These are phyloP conservation scores for Drosophila kambysellisi DNA, from an alignment of 2,888 invertebrate genomes.

Conservation along the genomic window DNA sequence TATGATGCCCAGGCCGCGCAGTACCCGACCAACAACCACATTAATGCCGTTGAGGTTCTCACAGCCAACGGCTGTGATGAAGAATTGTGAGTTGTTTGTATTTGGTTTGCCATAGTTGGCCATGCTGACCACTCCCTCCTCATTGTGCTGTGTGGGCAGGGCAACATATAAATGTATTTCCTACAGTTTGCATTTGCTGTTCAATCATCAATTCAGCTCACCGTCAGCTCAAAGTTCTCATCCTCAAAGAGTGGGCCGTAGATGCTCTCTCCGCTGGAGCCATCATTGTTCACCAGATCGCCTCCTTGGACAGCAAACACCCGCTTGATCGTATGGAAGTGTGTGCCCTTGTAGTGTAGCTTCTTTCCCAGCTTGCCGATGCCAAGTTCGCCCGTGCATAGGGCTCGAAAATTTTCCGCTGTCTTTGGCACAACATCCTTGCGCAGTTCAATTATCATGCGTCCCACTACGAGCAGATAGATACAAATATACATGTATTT, in stretches of 20 bases:
- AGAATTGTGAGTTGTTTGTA: slow-evolving; percentile 98
- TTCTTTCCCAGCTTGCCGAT: slow-evolving; percentile 89
- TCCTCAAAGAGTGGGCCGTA: slow-evolving; percentile 96
- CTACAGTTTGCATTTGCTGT: neutral
- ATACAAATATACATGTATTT: slow-evolving; percentile 7
- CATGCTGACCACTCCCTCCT: slow-evolving; percentile 90
- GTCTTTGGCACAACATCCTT: slow-evolving; percentile 94
- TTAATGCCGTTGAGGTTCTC: slow-evolving; percentile 92
- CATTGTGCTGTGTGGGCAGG: slow-evolving; percentile 87
- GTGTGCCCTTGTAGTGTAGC: slow-evolving; percentile 93
- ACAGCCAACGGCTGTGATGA: slow-evolving; percentile 92
- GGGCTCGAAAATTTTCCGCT: slow-evolving; percentile 95
- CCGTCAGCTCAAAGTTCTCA: slow-evolving; percentile 92
- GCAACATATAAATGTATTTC: neutral
- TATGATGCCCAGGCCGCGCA: slow-evolving; percentile 90
- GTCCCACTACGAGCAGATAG: slow-evolving; percentile 87
- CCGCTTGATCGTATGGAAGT: slow-evolving; percentile 93
- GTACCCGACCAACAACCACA: slow-evolving; percentile 93
- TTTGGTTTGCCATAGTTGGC: slow-evolving; percentile 91
- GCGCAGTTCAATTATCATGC: slow-evolving; percentile 94
- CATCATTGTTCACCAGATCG: slow-evolving; percentile 92
- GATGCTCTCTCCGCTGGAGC: slow-evolving; percentile 96
- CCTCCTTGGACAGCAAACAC: slow-evolving; percentile 96
- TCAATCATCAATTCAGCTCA: slow-evolving; percentile 75
- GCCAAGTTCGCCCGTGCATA: slow-evolving; percentile 97